Conservation (phyloP, 2,113 vertebrate species). For the Oplegnathus fasciatus region DNA sequence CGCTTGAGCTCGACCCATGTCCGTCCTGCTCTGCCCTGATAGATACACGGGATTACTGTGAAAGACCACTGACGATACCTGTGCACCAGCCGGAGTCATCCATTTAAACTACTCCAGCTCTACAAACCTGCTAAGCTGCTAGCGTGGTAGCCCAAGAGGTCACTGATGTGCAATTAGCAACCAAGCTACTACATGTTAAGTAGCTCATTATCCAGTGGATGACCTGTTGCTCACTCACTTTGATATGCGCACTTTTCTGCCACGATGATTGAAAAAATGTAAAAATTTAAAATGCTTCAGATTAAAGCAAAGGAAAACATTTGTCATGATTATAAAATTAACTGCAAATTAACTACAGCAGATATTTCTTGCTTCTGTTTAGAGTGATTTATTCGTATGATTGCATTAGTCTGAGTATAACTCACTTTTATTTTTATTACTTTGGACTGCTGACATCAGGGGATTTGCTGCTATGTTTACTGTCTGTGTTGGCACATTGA, state of each 20-base stretch:
- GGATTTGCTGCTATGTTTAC: conserved; percentile 5
- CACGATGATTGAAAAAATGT: not conserved
- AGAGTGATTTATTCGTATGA: not conserved
- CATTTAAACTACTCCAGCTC: not conserved
- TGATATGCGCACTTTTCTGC: not conserved
- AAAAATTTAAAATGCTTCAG: not conserved
- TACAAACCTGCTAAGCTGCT: not conserved
- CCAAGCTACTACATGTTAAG: not conserved
- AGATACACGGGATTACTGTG: not conserved
- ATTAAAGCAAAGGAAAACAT: not conserved
- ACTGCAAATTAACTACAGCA: not conserved
- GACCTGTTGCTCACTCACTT: not conserved
- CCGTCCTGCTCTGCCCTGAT: not conserved
- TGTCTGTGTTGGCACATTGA: conserved; percentile 11
- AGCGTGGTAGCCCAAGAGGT: too few species aligned
- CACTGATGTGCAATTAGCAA: not conserved
- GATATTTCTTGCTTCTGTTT: not conserved
- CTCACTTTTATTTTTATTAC: not conserved
- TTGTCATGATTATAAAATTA: not conserved
- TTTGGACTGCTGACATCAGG: not conserved
- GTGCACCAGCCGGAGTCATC: not conserved
- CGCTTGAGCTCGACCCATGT: conserved; percentile 2
- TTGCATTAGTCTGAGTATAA: not conserved
- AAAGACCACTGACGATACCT: not conserved
- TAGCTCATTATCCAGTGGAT: not conserved